Conservation (phyloP, 2,113 vertebrate species). For the Otolemur garnettii region DNA sequence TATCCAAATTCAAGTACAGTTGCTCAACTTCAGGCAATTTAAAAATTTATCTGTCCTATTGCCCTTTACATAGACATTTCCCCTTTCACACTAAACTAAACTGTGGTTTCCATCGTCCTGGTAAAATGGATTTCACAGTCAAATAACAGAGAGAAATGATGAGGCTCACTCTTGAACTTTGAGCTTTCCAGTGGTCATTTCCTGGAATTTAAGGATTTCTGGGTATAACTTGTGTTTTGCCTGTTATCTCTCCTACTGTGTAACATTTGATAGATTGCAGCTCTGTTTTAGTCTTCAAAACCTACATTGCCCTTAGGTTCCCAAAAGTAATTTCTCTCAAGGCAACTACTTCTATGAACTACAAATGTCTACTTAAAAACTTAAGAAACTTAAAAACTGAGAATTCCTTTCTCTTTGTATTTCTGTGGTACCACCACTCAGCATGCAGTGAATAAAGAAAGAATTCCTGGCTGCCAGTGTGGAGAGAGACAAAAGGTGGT, state of each 20-base stretch:
- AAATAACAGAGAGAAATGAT: background rate
- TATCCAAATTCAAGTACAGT: background rate
- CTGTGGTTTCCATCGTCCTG: background rate
- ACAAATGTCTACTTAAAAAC: constrained; percentile 14
- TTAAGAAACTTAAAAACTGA: background rate
- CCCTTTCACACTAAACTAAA: background rate
- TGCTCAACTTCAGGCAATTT: background rate
- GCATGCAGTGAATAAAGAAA: background rate
- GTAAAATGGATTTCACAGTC: background rate
- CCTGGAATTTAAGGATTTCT: background rate
- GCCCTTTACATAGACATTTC: background rate
- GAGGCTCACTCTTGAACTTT: background rate
- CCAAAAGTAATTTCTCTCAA: constrained; percentile 9
- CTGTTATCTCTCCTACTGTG: background rate
- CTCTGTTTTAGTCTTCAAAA: constrained; percentile 22
- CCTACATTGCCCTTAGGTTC: background rate
- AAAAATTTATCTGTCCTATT: background rate
- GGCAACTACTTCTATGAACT: background rate
- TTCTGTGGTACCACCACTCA: background rate
- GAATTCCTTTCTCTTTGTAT: background rate
- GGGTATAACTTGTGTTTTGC: background rate
- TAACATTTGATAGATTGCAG: background rate
- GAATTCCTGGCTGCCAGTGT: background rate
- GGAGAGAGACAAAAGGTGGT: background rate
- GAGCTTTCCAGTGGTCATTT: background rate